phyloP scores from a whole-genome alignment of 1,140 invertebrate species.

The Pachyrhynchus sulphureomaculatus region DNA sequence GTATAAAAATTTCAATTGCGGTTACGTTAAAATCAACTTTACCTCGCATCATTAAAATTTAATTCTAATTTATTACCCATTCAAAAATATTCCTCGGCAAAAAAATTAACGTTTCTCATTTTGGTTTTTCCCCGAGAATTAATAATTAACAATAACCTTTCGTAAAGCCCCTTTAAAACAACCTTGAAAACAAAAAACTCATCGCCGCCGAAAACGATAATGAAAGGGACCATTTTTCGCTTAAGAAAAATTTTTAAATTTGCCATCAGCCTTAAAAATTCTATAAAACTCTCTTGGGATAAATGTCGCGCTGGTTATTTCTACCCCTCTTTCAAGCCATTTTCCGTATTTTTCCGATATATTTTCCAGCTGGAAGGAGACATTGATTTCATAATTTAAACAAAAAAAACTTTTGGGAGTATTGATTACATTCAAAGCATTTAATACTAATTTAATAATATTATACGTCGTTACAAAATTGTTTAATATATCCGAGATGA shows the following conservation, averaged over 20 bases:
- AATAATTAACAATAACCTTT: slow-evolving; percentile 21
- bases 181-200: slow-evolving; percentile 13
- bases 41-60: slow-evolving; percentile 5
- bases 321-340: not conserved
- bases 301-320: slow-evolving; percentile 1
- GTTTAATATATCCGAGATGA: too few relatives aligned
- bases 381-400: slow-evolving; percentile 14
- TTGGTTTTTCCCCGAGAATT: slow-evolving; percentile 14
- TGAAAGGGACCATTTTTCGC: slow-evolving; percentile 16
- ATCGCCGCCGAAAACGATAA: slow-evolving; percentile 14
- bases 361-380: slow-evolving; percentile 2
- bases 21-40: not conserved
- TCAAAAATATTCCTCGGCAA: not conserved
- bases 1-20: too few relatives aligned
- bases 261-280: slow-evolving; percentile 15
- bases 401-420: not conserved
- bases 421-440: too few relatives aligned
- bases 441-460: too few relatives aligned
- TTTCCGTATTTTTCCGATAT: not conserved
- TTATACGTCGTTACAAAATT: too few relatives aligned
- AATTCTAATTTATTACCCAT: slow-evolving; percentile 5
- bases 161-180: slow-evolving; percentile 12
- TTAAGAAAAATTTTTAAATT: slow-evolving; percentile 15
- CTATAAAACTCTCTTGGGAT: slow-evolving; percentile 22
- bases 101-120: slow-evolving; percentile 20